Evolutionary conservation across 2,113 vertebrate species (phyloP), one percentile per base, ranked within the genome.

Genomic region (Cyanoderma ruficeps): DNA sequence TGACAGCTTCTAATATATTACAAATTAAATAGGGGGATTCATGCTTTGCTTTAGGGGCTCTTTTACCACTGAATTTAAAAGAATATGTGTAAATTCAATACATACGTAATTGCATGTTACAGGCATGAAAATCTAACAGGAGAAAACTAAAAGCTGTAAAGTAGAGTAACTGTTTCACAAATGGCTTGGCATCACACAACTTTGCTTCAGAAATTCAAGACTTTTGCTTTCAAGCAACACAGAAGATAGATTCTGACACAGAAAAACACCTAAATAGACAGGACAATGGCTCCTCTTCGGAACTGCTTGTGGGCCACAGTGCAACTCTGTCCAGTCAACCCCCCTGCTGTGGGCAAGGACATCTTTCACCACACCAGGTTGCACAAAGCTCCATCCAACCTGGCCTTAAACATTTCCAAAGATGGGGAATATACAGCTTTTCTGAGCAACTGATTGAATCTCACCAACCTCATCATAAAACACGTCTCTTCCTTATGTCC

Each of bases 11-110:
- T 89, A 97, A 95, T 87, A 87, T 91, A 96, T 86, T 96, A 94
- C 83, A 96, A 91, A 95, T 97, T 94, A 97, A 97, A 93, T 23
- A 92, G 91, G 46, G 79, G 71, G 95, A 92, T 79, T 88, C 80
- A 74, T 23, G 56, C 57, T 96, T 93, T 74, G 22, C 27, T 35
- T 60, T 69, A 56, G 37, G 50, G 8, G 0, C 16, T 84, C 52
- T 84, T 95, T 92, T 87, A 76, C 47, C 71, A 80, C 44, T 64
- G 61, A 83, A 92, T 84, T 84, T 89, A 64, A 76, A 83, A 82
- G 80, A 89, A 24, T 79, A 91, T 79, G 72, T 96, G 60, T 82
- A 65, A 46, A 70, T 79, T 84, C 79, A 96, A 67, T 83, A 69
- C 69, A 93, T 60, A 94, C 20, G 68, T 94, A 96, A 95, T 52